These are phyloP conservation scores for Pseudococcus viburni DNA, from an alignment of 2,888 invertebrate species.

Conservation along the genomic window DNA sequence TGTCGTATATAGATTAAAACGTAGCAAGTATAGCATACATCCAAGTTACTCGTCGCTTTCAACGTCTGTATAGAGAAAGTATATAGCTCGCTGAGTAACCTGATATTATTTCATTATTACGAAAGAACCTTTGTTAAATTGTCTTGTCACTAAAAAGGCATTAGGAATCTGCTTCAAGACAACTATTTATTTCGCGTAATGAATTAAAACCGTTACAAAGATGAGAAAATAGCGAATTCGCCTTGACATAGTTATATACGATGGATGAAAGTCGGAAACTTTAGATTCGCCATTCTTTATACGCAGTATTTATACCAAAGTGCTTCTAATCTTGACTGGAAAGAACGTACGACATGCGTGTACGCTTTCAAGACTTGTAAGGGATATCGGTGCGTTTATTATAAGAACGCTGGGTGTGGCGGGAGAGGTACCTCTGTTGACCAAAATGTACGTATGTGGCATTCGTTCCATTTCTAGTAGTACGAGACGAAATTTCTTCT, in stretches of 20 bases:
- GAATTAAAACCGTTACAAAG: slow-evolving; percentile 40
- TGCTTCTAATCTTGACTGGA: slow-evolving; percentile 4
- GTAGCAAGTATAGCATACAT: too few relatives aligned
- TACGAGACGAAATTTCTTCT: not conserved
- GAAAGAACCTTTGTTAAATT: slow-evolving; percentile 27
- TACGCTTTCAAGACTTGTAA: not conserved
- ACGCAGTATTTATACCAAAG: not conserved
- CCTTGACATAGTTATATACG: slow-evolving; percentile 10
- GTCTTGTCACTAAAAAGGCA: slow-evolving; percentile 33
- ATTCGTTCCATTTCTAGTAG: not conserved
- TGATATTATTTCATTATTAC: slow-evolving; percentile 35
- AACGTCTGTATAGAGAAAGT: not conserved
- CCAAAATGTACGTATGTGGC: not conserved
- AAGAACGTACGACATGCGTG: not conserved
- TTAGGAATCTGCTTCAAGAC: slow-evolving; percentile 5
- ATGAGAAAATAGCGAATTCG: slow-evolving; percentile 10
- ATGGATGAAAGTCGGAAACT: not conserved
- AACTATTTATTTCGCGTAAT: slow-evolving; percentile 20
- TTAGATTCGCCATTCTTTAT: slow-evolving; percentile 25
- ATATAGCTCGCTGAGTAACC: not conserved
- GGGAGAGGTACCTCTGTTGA: not conserved
- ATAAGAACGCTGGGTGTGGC: not conserved
- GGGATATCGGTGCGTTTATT: not conserved
- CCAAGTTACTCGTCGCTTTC: not conserved
- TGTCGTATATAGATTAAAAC: too few relatives aligned